These are phyloP conservation scores for Gymnocypris eckloni DNA, from an alignment of 2,797 vertebrate genomes.

Conservation along the genomic window DNA sequence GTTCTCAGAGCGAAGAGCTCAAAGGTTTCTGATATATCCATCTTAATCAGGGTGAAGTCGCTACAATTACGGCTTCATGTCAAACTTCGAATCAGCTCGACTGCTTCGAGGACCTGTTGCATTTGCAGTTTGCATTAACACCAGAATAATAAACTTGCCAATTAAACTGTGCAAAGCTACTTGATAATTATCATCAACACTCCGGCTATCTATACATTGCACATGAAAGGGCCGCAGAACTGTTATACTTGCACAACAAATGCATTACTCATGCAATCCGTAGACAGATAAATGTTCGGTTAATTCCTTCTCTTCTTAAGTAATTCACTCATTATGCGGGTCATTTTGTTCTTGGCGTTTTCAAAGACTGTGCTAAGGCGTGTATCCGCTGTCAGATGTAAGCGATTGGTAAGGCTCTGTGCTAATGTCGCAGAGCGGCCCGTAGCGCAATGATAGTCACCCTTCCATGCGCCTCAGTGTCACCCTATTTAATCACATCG, in stretches of 20 bases:
- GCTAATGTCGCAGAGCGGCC: not conserved
- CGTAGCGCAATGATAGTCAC: slow-evolving; percentile 41
- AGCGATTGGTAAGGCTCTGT: not conserved
- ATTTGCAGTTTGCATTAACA: slow-evolving; percentile 46
- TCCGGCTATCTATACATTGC: slow-evolving; percentile 44
- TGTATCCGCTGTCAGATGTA: slow-evolving; percentile 21
- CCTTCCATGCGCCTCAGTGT: slow-evolving; percentile 29
- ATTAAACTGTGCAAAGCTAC: slow-evolving; percentile 44
- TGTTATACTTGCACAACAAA: slow-evolving; percentile 38
- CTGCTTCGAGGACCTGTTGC: slow-evolving; percentile 7
- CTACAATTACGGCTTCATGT: slow-evolving; percentile 45
- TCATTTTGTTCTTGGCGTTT: slow-evolving; percentile 35
- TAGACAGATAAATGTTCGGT: slow-evolving; percentile 33
- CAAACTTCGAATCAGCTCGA: slow-evolving; percentile 23
- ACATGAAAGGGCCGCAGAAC: not conserved
- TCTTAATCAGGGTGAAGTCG: slow-evolving; percentile 52
- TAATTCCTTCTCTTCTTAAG: slow-evolving; percentile 51
- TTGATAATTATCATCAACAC: slow-evolving; percentile 46
- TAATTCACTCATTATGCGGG: slow-evolving; percentile 35
- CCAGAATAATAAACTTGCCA: slow-evolving; percentile 58
- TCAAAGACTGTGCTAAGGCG: slow-evolving; percentile 6
- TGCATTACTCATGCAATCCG: slow-evolving; percentile 31
- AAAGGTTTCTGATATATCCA: slow-evolving; percentile 43
- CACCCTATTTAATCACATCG: not conserved
- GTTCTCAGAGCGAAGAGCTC: slow-evolving; percentile 25